Evolutionary conservation across 2,113 vertebrate genomes (phyloP).

Genomic region (Heterochromis multidens): DNA sequence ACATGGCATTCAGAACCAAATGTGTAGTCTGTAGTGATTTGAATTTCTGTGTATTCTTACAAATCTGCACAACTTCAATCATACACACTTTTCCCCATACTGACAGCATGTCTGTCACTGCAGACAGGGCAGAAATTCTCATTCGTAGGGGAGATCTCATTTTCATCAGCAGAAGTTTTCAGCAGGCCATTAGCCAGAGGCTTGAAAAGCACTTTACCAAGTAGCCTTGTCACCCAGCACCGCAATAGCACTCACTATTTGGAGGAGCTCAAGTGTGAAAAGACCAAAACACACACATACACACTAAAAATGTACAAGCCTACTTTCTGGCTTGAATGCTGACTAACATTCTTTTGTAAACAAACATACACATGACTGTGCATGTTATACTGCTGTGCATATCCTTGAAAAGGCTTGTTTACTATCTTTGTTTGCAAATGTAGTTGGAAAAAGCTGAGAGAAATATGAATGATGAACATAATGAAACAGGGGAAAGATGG

Average conservation of each 20-base stretch:
- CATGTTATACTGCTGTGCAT: not conserved
- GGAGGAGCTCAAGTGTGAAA: constrained; percentile 8
- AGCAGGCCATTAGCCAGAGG: constrained; percentile 45
- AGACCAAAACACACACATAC: not conserved
- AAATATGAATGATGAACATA: not conserved
- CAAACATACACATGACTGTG: not conserved
- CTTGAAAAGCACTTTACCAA: constrained; percentile 51
- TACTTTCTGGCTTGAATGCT: not conserved
- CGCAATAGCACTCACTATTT: not conserved
- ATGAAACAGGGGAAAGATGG: not conserved
- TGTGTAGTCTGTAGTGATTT: not conserved
- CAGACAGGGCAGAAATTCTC: not conserved
- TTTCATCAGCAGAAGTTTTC: constrained; percentile 32
- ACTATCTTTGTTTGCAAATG: not conserved
- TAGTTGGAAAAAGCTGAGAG: not conserved
- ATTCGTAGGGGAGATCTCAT: constrained; percentile 19
- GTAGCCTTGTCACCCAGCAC: constrained; percentile 18
- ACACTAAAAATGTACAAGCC: not conserved
- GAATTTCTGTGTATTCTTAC: not conserved
- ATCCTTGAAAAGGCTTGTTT: not conserved
- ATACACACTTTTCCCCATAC: not conserved
- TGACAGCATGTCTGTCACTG: not conserved
- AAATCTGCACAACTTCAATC: not conserved
- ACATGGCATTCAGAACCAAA: not conserved
- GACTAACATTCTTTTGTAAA: not conserved